phyloP scores from a whole-genome alignment of 2,888 invertebrate species.

The Bellardia bayeri region DNA sequence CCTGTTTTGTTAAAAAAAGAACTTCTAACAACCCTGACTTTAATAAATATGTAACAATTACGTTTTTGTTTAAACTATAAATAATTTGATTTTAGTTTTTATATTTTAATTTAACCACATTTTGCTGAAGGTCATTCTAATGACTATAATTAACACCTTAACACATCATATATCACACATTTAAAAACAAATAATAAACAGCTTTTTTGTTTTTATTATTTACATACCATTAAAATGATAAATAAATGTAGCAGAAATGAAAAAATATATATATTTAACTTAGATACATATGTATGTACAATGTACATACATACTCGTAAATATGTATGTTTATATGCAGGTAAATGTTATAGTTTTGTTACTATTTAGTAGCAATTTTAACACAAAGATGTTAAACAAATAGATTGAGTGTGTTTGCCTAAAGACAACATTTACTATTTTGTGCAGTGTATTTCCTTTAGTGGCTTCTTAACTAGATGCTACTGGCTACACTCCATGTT shows the following conservation, averaged over 20 bases:
- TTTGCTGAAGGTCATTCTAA: slow-evolving; percentile 55
- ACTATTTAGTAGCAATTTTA: slow-evolving; percentile 46
- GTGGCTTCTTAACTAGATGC: neutral
- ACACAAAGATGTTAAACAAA: slow-evolving; percentile 67
- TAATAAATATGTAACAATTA: neutral
- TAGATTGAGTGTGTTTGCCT: slow-evolving; percentile 32
- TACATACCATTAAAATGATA: slow-evolving; percentile 34
- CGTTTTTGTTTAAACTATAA: neutral
- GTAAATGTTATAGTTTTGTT: slow-evolving; percentile 22
- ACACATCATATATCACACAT: slow-evolving; percentile 8
- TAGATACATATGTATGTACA: neutral
- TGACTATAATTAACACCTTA: slow-evolving; percentile 64
- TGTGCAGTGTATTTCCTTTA: slow-evolving; percentile 17
- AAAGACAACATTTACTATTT: slow-evolving; percentile 14
- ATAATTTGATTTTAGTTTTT: neutral
- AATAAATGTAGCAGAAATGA: slow-evolving; percentile 18
- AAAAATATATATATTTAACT: slow-evolving; percentile 18
- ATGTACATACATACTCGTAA: too few relatives aligned
- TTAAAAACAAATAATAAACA: neutral
- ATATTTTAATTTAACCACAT: slow-evolving; percentile 13
- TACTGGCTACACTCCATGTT: neutral
- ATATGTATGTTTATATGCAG: too few relatives aligned
- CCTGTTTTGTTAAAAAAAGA: neutral
- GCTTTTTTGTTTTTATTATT: neutral
- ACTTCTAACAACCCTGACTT: neutral